Evolutionary conservation across 2,888 invertebrate species (phyloP).

Genomic region (Mantis religiosa): DNA sequence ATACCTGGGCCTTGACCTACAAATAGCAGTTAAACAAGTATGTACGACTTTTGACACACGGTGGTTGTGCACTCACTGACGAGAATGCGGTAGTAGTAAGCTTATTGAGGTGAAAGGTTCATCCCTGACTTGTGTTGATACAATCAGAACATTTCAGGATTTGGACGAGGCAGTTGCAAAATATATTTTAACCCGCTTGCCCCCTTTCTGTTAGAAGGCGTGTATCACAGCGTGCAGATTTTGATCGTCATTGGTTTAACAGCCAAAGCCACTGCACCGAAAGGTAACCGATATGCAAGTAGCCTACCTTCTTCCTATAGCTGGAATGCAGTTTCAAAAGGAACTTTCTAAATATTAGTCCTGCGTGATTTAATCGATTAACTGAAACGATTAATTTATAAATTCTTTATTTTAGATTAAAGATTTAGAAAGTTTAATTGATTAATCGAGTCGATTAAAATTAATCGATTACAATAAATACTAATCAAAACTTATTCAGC

Average conservation of each 20-base stretch:
- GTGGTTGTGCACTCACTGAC: neutral
- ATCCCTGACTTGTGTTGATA: neutral
- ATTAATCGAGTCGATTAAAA: no score
- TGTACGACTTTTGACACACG: neutral
- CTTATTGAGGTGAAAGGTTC: neutral
- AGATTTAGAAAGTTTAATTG: no score
- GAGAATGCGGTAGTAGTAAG: neutral
- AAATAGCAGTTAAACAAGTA: neutral
- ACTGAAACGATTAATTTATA: no score
- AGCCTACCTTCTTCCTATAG: neutral
- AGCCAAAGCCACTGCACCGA: neutral
- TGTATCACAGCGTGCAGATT: neutral
- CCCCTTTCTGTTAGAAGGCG: neutral
- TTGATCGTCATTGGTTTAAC: neutral
- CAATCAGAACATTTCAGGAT: neutral
- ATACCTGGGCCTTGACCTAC: neutral
- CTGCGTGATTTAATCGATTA: no score
- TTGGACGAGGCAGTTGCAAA: neutral
- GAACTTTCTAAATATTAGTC: no score
- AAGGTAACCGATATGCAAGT: neutral
- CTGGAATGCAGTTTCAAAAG: no score
- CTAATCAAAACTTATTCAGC: no score
- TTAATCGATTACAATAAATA: no score
- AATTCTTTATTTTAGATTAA: no score
- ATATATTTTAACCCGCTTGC: neutral